Evolutionary conservation across 1,140 invertebrate species (phyloP).

Genomic region (Drosophila sturtevanti): DNA sequence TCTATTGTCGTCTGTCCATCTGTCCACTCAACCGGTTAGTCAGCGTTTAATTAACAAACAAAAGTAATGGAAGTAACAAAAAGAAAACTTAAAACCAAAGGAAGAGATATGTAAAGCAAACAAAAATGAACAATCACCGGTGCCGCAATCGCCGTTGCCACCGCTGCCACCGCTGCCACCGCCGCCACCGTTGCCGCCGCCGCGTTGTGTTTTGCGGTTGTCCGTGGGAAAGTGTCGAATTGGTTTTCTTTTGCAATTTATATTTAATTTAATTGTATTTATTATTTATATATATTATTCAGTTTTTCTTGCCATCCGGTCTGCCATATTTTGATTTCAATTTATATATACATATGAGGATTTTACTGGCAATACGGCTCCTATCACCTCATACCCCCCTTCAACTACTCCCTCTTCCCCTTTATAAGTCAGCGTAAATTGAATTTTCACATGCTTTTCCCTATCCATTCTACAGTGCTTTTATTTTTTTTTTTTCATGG

Average conservation of each 20-base stretch:
- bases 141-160: no score
- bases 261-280: constrained; percentile 26
- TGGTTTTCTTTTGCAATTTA: constrained; percentile 32
- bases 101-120: not conserved
- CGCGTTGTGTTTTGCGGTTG: constrained; percentile 26
- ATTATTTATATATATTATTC: constrained; percentile 22
- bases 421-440: constrained; percentile 55
- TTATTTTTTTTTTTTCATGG: constrained; percentile 22
- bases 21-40: constrained; percentile 55
- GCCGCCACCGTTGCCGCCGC: not conserved
- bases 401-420: not conserved
- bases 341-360: constrained; percentile 35
- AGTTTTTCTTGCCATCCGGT: constrained; percentile 24
- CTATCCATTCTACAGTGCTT: constrained; percentile 13
- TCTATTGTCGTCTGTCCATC: no score
- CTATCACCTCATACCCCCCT: not conserved
- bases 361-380: not conserved
- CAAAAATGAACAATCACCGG: not conserved
- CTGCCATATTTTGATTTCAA: constrained; percentile 59
- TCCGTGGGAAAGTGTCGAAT: constrained; percentile 13
- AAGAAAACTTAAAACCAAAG: no score
- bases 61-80: not conserved
- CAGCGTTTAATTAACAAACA: constrained; percentile 7
- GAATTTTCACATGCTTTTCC: constrained; percentile 57
- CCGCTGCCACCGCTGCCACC: not conserved